Percentiles rank a stretch among this genome's conserved stretches.
These are phyloP conservation scores for Suricata suricatta DNA, from an alignment of 2,113 vertebrate species.

Conservation along the genomic window DNA sequence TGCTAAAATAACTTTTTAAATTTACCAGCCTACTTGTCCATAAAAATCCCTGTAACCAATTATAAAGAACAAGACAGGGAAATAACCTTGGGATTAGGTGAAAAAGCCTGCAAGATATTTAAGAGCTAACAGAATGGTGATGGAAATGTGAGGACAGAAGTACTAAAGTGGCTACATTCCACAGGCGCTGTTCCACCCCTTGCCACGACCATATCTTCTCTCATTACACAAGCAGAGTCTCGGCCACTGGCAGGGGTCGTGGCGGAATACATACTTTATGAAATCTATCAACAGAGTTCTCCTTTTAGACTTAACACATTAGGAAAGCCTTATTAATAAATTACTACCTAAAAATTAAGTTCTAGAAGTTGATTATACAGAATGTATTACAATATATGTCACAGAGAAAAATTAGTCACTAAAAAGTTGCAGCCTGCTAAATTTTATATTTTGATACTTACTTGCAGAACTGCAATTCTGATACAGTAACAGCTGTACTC, in stretches of 20 bases:
- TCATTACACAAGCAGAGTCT: neutral
- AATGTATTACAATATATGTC: neutral
- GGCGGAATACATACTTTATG: neutral
- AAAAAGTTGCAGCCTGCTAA: constrained; percentile 52
- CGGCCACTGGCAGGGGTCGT: neutral
- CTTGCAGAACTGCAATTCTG: constrained; percentile 55
- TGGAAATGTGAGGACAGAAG: neutral
- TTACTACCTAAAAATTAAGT: constrained; percentile 14
- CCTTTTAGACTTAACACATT: constrained; percentile 10
- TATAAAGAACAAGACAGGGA: neutral
- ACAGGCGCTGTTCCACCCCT: neutral
- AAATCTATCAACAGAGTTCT: neutral
- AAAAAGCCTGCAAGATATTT: neutral
- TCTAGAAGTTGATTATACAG: neutral
- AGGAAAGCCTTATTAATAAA: constrained; percentile 27
- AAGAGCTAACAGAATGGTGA: constrained; percentile 38
- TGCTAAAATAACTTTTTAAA: constrained; percentile 8
- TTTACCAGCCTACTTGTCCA: neutral
- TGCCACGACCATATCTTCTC: neutral
- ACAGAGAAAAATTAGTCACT: neutral
- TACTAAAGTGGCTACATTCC: neutral
- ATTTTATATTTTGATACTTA: constrained; percentile 46
- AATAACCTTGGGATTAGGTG: neutral
- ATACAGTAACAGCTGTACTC: neutral
- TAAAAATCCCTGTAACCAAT: constrained; percentile 41